These are phyloP conservation scores for Lerista edwardsae DNA, from an alignment of 2,797 vertebrate species.

Conservation along the genomic window DNA sequence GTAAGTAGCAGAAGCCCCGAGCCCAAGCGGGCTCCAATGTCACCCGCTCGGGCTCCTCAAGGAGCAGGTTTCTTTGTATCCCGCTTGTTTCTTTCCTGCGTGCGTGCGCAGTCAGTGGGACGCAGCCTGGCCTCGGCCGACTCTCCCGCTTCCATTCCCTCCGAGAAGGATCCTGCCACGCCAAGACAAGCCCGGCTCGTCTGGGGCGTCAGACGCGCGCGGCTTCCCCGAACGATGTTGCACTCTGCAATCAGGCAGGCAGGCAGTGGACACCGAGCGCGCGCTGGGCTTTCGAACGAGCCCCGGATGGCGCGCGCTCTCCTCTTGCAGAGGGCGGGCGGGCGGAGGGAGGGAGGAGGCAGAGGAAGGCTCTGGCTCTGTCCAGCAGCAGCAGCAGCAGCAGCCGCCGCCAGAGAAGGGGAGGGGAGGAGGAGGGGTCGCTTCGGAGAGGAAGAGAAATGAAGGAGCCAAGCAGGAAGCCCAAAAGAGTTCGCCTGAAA, in stretches of 20 bases:
- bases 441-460: constrained; percentile 28
- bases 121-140: no score
- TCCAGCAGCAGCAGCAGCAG: constrained; percentile 52
- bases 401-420: neutral
- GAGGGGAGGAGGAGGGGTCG: constrained; percentile 47
- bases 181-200: neutral
- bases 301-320: constrained; percentile 67
- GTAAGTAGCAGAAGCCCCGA: neutral
- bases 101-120: neutral
- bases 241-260: neutral
- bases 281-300: constrained; percentile 39
- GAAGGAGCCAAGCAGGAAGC: constrained; percentile 47
- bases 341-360: neutral
- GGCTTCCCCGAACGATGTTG: no score
- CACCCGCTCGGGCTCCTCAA: neutral
- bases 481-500: constrained; percentile 62
- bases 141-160: no score
- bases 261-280: constrained; percentile 44
- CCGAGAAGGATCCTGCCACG: neutral
- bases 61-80: neutral
- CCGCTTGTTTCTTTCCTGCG: neutral
- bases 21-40: neutral
- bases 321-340: constrained; percentile 22
- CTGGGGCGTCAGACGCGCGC: neutral
- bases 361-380: neutral